Conservation (phyloP, 2,113 vertebrate genomes). For the Rhombomys opimus region DNA sequence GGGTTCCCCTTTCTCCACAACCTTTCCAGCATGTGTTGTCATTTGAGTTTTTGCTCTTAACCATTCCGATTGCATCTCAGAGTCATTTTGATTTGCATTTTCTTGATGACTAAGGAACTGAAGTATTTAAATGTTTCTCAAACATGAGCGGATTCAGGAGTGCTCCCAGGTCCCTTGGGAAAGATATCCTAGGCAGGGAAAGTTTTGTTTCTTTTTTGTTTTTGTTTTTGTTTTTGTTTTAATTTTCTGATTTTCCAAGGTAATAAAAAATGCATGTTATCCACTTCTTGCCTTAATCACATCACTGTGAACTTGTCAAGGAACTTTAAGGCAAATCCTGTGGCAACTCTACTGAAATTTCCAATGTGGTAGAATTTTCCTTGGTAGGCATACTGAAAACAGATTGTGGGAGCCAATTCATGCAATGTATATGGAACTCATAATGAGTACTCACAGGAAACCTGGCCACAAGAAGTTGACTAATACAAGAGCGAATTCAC, state of each 20-base stretch:
- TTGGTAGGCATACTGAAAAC: background rate
- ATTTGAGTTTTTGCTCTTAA: too few relatives aligned
- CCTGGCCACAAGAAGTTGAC: background rate
- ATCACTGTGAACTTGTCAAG: background rate
- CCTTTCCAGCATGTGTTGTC: too few relatives aligned
- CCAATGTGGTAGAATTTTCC: background rate
- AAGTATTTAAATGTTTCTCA: too few relatives aligned
- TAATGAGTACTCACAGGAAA: background rate
- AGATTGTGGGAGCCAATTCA: background rate
- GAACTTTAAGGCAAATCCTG: background rate
- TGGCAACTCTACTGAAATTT: background rate
- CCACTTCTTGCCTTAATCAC: background rate
- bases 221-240: too few relatives aligned
- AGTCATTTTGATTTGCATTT: too few relatives aligned
- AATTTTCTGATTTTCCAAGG: background rate
- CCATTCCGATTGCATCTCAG: too few relatives aligned
- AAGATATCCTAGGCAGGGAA: background rate
- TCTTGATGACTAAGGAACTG: too few relatives aligned
- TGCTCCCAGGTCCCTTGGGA: background rate
- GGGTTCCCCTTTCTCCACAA: too few relatives aligned
- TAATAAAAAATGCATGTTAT: background rate
- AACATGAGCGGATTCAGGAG: background rate
- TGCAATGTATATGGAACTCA: background rate
- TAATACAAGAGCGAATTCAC: background rate
- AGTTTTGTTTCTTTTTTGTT: background rate